phyloP scores from a whole-genome alignment of 1,140 invertebrate genomes.

The Physella acuta region DNA sequence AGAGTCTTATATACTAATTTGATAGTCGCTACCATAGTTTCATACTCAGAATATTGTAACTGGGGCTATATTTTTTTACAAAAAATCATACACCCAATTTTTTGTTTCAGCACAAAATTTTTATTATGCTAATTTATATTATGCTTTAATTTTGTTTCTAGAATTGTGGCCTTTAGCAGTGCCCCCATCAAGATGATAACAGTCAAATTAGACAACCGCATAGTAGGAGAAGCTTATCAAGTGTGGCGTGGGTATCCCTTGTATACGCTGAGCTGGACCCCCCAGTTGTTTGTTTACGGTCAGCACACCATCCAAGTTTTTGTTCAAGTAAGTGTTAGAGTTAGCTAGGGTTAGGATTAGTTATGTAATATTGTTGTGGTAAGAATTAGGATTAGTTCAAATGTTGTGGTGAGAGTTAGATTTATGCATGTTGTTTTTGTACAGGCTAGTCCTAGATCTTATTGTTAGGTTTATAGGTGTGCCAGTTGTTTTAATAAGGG shows the following conservation, averaged over 20 bases:
- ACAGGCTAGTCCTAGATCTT: no score
- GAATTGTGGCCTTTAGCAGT: conserved; percentile 69
- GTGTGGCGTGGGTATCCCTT: conserved; percentile 66
- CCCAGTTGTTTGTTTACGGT: conserved; percentile 68
- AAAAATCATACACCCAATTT: background rate
- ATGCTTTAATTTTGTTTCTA: conserved; percentile 25
- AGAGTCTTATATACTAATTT: no score
- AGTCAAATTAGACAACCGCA: conserved; percentile 66
- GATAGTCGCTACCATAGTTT: background rate
- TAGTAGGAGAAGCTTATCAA: conserved; percentile 67
- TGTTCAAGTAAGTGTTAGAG: conserved; percentile 40
- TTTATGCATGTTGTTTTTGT: no score
- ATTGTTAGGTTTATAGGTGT: no score
- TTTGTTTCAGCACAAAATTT: no score
- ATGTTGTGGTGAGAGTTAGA: no score
- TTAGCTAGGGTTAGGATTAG: no score
- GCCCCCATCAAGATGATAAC: conserved; percentile 67
- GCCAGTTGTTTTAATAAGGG: no score
- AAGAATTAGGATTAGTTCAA: no score
- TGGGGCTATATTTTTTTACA: background rate
- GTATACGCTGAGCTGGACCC: conserved; percentile 74
- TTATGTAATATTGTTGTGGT: no score
- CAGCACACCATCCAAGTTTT: conserved; percentile 67
- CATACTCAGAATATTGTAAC: background rate
- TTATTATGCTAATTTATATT: conserved; percentile 11